phyloP scores from a whole-genome alignment of 2,113 vertebrate genomes.

The Macrotis lagotis region DNA sequence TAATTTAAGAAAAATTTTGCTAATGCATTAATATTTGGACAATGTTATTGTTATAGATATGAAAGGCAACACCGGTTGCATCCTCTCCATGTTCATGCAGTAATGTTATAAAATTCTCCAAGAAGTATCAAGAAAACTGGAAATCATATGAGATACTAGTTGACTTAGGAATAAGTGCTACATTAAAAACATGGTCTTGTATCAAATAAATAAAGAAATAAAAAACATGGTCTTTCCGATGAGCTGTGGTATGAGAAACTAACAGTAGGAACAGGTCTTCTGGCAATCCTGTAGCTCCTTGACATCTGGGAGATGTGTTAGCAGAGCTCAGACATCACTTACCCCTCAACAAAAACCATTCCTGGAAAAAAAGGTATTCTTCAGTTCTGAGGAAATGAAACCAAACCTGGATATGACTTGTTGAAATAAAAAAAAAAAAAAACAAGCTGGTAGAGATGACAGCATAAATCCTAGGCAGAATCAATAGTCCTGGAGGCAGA shows the following conservation, averaged over 20 bases:
- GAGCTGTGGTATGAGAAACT: neutral
- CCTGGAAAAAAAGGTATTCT: neutral
- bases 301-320: neutral
- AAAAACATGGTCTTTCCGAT: neutral
- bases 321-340: neutral
- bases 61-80: neutral
- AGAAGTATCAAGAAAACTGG: neutral
- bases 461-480: neutral
- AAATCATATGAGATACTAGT: neutral
- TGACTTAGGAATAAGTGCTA: neutral
- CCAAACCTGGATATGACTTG: neutral
- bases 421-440: neutral
- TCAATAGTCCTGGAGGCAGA: neutral
- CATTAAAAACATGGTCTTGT: neutral
- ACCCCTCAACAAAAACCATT: too few relatives aligned
- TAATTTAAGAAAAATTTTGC: neutral
- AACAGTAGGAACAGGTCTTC: neutral
- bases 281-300: neutral
- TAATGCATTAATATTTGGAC: neutral
- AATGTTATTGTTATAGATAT: neutral
- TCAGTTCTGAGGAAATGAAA: neutral
- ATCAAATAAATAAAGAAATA: too few relatives aligned
- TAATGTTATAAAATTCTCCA: neutral
- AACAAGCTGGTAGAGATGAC: neutral
- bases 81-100: neutral